Base-by-base conservation (phyloP, 2,113 vertebrate species). In the Ophiodon elongatus region DNA sequence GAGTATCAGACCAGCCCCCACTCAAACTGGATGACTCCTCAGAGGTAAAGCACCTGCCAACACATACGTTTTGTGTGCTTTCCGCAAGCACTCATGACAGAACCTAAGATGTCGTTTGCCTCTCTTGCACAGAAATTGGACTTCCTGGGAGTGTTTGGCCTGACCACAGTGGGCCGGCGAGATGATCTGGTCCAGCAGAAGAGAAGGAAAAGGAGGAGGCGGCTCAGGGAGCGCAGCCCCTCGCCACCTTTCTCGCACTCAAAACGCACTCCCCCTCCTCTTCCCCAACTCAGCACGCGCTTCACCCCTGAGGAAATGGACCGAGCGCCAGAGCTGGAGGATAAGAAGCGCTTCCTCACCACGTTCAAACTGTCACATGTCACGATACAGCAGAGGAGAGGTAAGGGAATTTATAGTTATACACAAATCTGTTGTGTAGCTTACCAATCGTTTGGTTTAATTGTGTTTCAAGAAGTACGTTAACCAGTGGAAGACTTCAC, bases 251-350 rank as follows among this genome's bases (percentile, higher is more conserved):
- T 83, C 0, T 83, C 95, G 33, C 96, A 96, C 87, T 96, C 80
- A 63, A 99, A 99, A 93, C 96, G 98, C 45, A 96, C 95, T 66
- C 96, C 96, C 54, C 96, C 96, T 0, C 96, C 95, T 0, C 96
- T 96, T 2, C 95, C 96, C 39, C 96, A 94, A 0, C 97, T 99
- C 84, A 97, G 96, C 88, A 99, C 97, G 0, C 97, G 97, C 86
- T 99, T 98, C 90, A 99, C 97, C 67, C 96, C 98, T 0, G 98
- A 99, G 8, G 97, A 99, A 71, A 99, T 99, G 97, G 97, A 99
- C 96, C 96, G 90, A 90, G 96, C 96, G 50, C 97, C 98, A 31
- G 97, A 99, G 92, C 96, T 99, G 8, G 98, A 99, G 89, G 98
- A 99, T 91, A 99, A 99, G 94, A 99, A 97, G 37, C 95, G 95